These are phyloP conservation scores for Cephalopachus bancanus DNA, from an alignment of 2,797 vertebrate species.

Conservation along the genomic window DNA sequence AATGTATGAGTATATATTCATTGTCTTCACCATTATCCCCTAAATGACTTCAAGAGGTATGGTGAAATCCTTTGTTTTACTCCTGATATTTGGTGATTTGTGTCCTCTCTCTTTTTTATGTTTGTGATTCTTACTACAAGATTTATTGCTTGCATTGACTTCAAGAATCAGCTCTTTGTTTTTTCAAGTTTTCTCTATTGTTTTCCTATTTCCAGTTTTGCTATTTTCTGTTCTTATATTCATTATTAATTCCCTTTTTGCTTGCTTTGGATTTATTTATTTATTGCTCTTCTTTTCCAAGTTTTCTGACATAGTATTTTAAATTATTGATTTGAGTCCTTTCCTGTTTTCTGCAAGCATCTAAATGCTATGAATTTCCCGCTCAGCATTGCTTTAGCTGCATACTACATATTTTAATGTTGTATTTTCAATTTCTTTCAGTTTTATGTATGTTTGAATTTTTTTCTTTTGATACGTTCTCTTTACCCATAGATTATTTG, in stretches of 20 bases:
- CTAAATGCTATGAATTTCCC: not conserved
- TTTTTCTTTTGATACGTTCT: not conserved
- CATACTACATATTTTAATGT: not conserved
- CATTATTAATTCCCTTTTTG: not conserved
- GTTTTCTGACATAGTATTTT: not conserved
- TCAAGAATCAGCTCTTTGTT: not conserved
- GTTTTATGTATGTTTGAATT: not conserved
- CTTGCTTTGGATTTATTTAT: not conserved
- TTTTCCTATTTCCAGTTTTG: not conserved
- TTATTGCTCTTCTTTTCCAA: not conserved
- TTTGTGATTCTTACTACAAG: not conserved
- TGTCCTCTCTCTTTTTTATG: not conserved
- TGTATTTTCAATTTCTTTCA: not conserved
- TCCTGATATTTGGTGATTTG: not conserved
- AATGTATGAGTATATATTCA: not conserved
- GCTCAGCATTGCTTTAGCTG: not conserved
- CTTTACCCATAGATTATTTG: not conserved
- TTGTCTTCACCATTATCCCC: not conserved
- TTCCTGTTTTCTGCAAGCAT: not conserved
- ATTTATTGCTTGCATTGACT: not conserved
- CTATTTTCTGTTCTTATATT: not conserved
- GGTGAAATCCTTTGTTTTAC: not conserved
- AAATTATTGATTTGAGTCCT: not conserved
- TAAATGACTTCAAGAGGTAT: too few species aligned
- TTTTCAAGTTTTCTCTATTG: not conserved